Base-by-base conservation (phyloP, 2,797 vertebrate species). In the Hydrolagus colliei region DNA sequence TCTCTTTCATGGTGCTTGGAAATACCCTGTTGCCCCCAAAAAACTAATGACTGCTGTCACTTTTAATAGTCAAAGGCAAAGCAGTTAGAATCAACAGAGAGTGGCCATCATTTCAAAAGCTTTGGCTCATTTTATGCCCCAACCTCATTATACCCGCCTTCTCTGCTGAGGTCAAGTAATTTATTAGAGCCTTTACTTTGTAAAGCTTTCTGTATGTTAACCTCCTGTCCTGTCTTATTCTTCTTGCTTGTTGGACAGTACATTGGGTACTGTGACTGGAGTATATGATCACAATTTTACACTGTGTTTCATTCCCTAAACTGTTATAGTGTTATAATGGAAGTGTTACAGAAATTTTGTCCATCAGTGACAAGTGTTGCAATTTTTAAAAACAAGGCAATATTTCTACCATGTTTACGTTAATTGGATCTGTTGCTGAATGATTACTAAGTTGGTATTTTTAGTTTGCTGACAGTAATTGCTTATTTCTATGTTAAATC, bases 381-480 rank as follows among this genome's bases (percentile, higher is more conserved):
- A 63, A 22, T 22, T 79, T 79, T 52, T 13, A 32, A 14, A 65
- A 16, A 65, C 20, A n/a, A 14, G 16, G 10, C 59, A 22, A 13
- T 32, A 14, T 79, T 59, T n/a, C 77, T 27, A 6, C 61, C 14
- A 62, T 22, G 14, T 62, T 32, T 22, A 62, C 22, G 52, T 79
- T 79, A 65, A 79, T 79, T 79, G 77, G 77, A 79, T 27, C 12
- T 63, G 61, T 63, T 59, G n/a, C 61, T 62, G 62, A 32, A 65
- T 79, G 62, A 78, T 78, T 52, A 78, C 76, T 62, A 79, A 79
- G 65, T 79, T 79, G 77, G 22, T 65, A 22, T 79, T 65, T 74
- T 27, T 65, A 65, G 61, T 79, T 79, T 59, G 12, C 61, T 62
- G 61, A 78, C 9, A 11, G 76, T 78, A 78, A 62, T 78, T n/a